A percentile compares a stretch with the other conserved stretches of the same genome.
Evolutionary conservation across 2,888 invertebrate genomes (phyloP).

Genomic region (Mesorhabditis spiculigera): DNA sequence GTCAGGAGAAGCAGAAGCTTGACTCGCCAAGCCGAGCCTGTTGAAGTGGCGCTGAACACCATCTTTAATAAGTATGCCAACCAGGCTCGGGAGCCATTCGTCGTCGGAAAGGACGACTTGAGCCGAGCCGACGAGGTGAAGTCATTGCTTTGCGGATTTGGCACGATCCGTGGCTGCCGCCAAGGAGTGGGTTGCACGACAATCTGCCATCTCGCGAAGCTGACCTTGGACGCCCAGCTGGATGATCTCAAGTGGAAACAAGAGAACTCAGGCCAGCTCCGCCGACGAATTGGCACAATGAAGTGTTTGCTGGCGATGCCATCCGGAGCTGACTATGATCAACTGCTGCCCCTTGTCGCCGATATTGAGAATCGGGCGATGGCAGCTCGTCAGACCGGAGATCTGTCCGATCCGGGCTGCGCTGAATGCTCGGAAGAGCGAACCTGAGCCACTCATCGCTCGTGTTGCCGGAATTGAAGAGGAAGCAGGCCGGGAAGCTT

Average conservation of each 20-base stretch:
- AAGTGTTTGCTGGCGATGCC: background rate
- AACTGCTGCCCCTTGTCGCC: background rate
- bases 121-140: background rate
- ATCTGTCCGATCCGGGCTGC: conserved; percentile 8
- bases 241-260: background rate
- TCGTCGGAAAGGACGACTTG: background rate
- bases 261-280: background rate
- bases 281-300: background rate
- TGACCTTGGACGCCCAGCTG: background rate
- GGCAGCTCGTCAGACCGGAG: background rate
- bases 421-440: conserved; percentile 20
- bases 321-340: background rate
- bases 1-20: too few relatives aligned
- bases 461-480: too few relatives aligned
- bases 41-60: too few relatives aligned
- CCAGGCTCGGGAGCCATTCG: background rate
- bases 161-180: conserved; percentile 3
- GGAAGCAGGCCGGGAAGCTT: too few relatives aligned
- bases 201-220: conserved; percentile 3
- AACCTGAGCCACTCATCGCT: conserved; percentile 17
- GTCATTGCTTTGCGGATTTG: background rate
- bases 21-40: too few relatives aligned
- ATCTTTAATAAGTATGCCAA: background rate
- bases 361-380: background rate
- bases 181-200: conserved; percentile 7